A percentile compares a stretch with the other conserved stretches of the same genome.
Conservation (phyloP, 2,888 invertebrate genomes). For the Oscheius sp. region DNA sequence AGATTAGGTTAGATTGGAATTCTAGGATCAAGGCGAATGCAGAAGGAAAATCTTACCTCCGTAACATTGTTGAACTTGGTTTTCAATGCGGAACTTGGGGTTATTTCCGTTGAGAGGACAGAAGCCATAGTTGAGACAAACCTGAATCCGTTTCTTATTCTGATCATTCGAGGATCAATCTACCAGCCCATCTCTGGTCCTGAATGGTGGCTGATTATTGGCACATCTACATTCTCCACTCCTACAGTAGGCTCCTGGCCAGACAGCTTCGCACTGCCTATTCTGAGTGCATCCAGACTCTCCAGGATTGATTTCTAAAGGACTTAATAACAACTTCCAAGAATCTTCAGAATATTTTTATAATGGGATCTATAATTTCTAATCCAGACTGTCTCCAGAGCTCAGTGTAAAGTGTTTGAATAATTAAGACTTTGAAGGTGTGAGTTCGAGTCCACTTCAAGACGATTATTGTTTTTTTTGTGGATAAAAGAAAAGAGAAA, state of each 20-base stretch:
- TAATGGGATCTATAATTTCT: too few relatives aligned
- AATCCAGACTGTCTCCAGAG: too few relatives aligned
- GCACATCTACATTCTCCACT: constrained; percentile 69
- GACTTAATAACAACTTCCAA: too few relatives aligned
- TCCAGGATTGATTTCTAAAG: constrained; percentile 69
- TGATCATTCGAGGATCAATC: background rate
- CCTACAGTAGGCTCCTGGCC: constrained; percentile 69
- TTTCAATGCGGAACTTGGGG: constrained; percentile 69
- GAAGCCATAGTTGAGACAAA: constrained; percentile 69
- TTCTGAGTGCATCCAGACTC: constrained; percentile 69
- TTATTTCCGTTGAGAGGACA: constrained; percentile 70
- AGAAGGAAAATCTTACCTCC: constrained; percentile 47
- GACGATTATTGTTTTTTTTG: too few relatives aligned
- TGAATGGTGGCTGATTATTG: constrained; percentile 69
- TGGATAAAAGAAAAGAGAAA: too few relatives aligned
- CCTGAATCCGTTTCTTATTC: constrained; percentile 20
- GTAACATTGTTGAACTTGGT: constrained; percentile 68
- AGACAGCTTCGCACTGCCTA: constrained; percentile 68
- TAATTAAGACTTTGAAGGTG: too few relatives aligned
- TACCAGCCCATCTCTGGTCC: constrained; percentile 60
- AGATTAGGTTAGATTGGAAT: too few relatives aligned
- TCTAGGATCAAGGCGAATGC: too few relatives aligned
- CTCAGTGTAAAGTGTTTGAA: too few relatives aligned
- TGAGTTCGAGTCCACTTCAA: too few relatives aligned
- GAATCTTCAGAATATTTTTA: too few relatives aligned